Percentiles rank a stretch among this genome's conserved stretches.
phyloP scores from a whole-genome alignment of 2,113 vertebrate genomes.

The Rissa tridactyla region DNA sequence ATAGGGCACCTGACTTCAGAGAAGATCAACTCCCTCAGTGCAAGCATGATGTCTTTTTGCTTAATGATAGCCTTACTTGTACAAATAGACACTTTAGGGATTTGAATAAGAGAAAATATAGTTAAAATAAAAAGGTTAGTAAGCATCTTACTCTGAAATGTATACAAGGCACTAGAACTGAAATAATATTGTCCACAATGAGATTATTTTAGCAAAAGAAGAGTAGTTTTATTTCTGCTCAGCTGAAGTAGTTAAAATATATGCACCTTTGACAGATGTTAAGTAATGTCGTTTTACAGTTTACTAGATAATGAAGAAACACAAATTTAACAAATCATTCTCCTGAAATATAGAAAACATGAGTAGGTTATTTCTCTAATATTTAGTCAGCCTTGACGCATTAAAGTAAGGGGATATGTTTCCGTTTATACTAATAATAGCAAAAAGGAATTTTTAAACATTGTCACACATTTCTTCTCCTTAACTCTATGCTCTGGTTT shows the following conservation, averaged over 20 bases:
- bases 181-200: neutral
- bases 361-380: neutral
- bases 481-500: neutral
- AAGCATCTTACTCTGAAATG: neutral
- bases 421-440: neutral
- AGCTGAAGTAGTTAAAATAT: neutral
- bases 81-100: neutral
- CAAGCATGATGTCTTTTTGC: neutral
- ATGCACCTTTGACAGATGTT: neutral
- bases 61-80: neutral
- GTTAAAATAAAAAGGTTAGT: neutral
- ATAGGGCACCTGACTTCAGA: neutral
- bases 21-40: neutral
- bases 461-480: neutral
- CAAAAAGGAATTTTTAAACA: neutral
- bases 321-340: neutral
- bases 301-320: neutral
- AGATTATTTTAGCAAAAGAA: neutral
- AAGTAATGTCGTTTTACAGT: neutral
- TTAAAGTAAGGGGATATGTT: neutral
- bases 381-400: neutral
- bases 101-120: neutral
- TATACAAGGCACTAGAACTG: neutral
- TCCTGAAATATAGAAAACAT: neutral
- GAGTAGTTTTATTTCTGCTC: neutral